phyloP scores from a whole-genome alignment of 2,888 invertebrate species.

The Pyralis farinalis region DNA sequence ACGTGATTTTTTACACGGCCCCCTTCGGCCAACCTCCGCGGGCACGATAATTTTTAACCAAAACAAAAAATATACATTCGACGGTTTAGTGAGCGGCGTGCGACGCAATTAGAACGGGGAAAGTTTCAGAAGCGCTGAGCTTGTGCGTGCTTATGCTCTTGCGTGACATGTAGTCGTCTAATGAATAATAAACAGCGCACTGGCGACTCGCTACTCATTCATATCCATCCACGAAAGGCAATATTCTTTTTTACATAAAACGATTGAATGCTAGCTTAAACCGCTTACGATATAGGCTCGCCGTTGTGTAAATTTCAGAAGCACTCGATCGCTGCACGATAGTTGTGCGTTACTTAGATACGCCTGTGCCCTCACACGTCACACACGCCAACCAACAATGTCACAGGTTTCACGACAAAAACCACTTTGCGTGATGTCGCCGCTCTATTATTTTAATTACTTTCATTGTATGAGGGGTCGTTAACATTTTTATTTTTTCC shows the following conservation, averaged over 20 bases:
- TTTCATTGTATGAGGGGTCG: slow-evolving; percentile 59
- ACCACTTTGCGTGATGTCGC: slow-evolving; percentile 65
- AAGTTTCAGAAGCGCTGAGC: slow-evolving; percentile 66
- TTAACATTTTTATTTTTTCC: slow-evolving; percentile 48
- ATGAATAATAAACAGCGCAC: slow-evolving; percentile 76
- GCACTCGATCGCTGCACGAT: slow-evolving; percentile 22
- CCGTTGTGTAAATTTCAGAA: slow-evolving; percentile 40
- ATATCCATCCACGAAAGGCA: slow-evolving; percentile 69
- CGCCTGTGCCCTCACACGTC: slow-evolving; percentile 19
- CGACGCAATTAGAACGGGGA: slow-evolving; percentile 39
- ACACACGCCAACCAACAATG: slow-evolving; percentile 33
- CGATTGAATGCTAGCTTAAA: slow-evolving; percentile 57
- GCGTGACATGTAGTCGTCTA: slow-evolving; percentile 75
- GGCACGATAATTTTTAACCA: slow-evolving; percentile 14
- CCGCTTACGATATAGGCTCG: slow-evolving; percentile 46
- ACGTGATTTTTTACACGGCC: slow-evolving; percentile 29
- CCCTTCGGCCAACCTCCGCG: slow-evolving; percentile 14
- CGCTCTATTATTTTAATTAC: slow-evolving; percentile 75
- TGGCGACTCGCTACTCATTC: slow-evolving; percentile 73
- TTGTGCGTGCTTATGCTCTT: slow-evolving; percentile 67
- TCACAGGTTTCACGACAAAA: slow-evolving; percentile 41
- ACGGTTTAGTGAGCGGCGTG: slow-evolving; percentile 23
- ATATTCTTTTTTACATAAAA: slow-evolving; percentile 66
- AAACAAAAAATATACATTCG: slow-evolving; percentile 17
- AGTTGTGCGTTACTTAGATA: slow-evolving; percentile 34